Evolutionary conservation across 2,888 invertebrate species (phyloP).

Genomic region (Drosophila buzzatii): DNA sequence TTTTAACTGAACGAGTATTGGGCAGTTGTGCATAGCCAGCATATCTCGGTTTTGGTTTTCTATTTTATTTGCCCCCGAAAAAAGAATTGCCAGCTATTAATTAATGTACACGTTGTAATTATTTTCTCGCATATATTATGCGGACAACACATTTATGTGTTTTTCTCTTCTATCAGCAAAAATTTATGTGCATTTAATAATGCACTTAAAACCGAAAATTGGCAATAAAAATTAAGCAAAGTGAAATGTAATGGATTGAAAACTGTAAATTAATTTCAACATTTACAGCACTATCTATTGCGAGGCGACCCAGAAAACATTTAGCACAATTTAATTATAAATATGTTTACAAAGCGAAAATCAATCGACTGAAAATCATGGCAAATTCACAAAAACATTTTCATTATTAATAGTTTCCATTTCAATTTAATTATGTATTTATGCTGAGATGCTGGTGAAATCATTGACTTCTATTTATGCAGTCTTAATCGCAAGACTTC

Average conservation of each 20-base stretch:
- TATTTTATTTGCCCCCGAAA: slow-evolving; percentile 14
- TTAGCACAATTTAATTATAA: slow-evolving; percentile 28
- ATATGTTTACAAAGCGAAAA: slow-evolving; percentile 1
- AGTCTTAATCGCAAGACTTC: background rate
- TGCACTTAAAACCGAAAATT: slow-evolving; percentile 11
- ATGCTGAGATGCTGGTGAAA: background rate
- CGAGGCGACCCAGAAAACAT: background rate
- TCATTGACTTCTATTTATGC: background rate
- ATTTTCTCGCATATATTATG: slow-evolving; percentile 50
- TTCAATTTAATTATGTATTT: slow-evolving; percentile 9
- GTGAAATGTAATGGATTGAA: slow-evolving; percentile 5
- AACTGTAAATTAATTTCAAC: slow-evolving; percentile 6
- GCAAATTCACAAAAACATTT: slow-evolving; percentile 7
- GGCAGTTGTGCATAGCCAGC: background rate
- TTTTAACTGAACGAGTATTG: background rate
- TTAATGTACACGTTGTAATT: slow-evolving; percentile 61
- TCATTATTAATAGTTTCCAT: background rate
- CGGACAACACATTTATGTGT: slow-evolving; percentile 37
- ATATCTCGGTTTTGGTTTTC: background rate
- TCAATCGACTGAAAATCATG: slow-evolving; percentile 24
- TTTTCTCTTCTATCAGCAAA: background rate
- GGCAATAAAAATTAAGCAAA: slow-evolving; percentile 14
- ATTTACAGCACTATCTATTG: slow-evolving; percentile 12
- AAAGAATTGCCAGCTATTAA: slow-evolving; percentile 57
- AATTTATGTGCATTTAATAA: slow-evolving; percentile 33